Conservation (phyloP, 2,113 vertebrate genomes). For the Spea multiplicata region DNA sequence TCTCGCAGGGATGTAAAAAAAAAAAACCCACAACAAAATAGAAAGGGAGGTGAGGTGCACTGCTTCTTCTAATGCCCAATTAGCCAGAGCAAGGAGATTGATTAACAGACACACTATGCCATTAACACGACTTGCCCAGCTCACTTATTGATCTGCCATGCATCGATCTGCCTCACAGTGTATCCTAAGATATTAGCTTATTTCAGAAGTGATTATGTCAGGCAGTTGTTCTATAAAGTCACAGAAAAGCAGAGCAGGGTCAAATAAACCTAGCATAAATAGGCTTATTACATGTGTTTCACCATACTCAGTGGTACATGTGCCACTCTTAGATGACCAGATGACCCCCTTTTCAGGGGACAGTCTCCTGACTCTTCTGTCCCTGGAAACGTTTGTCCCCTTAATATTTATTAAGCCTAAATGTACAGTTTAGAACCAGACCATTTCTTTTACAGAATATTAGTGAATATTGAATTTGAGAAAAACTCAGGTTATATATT, state of each 20-base stretch:
- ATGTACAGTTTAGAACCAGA: too few species aligned
- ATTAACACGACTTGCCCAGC: constrained; percentile 38
- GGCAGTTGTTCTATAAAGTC: neutral
- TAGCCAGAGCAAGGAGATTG: constrained; percentile 37
- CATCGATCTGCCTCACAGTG: constrained; percentile 17
- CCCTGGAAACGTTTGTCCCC: too few species aligned
- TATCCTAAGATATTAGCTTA: constrained; percentile 18
- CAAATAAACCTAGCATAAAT: too few species aligned
- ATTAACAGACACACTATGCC: constrained; percentile 40
- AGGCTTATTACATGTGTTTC: too few species aligned
- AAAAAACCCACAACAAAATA: constrained; percentile 10
- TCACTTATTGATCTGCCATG: constrained; percentile 42
- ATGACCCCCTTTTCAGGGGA: too few species aligned
- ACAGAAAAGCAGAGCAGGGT: neutral
- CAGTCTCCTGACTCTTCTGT: too few species aligned
- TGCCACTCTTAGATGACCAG: too few species aligned
- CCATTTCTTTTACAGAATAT: too few species aligned
- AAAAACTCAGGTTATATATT: too few species aligned
- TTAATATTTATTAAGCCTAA: too few species aligned
- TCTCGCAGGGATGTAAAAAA: neutral
- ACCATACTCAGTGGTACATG: too few species aligned
- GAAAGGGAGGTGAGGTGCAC: constrained; percentile 1
- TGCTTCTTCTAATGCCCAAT: constrained; percentile 31
- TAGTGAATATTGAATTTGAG: too few species aligned
- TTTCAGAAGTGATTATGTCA: constrained; percentile 17